Evolutionary conservation across 2,888 invertebrate species (phyloP), one percentile per base, ranked within the genome.

Genomic region (Lasius fuliginosus): DNA sequence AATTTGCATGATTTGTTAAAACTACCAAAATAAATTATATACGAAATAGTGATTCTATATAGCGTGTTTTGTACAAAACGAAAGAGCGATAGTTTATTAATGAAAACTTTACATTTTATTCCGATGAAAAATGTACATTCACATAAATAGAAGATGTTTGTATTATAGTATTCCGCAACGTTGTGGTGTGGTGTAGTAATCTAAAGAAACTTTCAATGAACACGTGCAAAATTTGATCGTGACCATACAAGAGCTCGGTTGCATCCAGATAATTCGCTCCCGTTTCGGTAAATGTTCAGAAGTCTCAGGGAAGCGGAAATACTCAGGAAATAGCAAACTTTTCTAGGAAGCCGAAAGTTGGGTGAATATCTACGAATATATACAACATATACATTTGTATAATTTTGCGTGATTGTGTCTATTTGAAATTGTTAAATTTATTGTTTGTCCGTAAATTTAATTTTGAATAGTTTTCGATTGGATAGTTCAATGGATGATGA

Each of bases 131-230:
- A 60, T 71, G 33, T 15, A 60, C 18, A 69, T 12, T 3, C 60
- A 33, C 27, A 23, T 62, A 60, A 18, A 46, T 46, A 60, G 18
- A 69, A 11, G 8, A 1, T 15, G 30, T 30, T 42, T 42, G 23
- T 42, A n/a, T 8, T n/a, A 15, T 53, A 71, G 3, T 69, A 33
- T 18, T 12, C 23, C 8, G n/a, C 40, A 69, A 49, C 30, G 12
- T 33, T 15, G 18, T 30, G 69, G 11, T 18, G 18, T 11, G n/a
- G 67, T 15, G 30, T n/a, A 58, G 69, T 46, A 71, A 81, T 81
- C 46, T 60, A 81, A 81, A 46, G 18, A 60, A 81, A 69, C 71
- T 81, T 81, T 71, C 79, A 27, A 60, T 69, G 79, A 81, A 81
- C 60, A 81, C 23, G 36, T 46, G 9, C 79, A 49, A 69, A 71